phyloP scores from a whole-genome alignment of 2,797 vertebrate genomes.

The Macropus fuliginosus region DNA sequence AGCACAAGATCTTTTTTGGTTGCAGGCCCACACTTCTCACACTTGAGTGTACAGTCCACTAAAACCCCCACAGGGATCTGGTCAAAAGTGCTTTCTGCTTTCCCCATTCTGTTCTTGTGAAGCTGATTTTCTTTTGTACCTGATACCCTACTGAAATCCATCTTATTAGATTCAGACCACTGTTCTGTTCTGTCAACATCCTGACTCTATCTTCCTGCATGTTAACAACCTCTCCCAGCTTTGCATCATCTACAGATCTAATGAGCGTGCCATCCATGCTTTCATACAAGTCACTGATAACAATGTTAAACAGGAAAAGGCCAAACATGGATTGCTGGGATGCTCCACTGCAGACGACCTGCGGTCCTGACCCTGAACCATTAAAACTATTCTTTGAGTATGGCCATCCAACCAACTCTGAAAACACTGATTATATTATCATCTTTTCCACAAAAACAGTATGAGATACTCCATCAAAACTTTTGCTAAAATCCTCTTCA shows the following conservation, averaged over 20 bases:
- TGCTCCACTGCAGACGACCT: neutral
- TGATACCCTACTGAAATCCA: neutral
- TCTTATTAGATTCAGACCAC: too few species aligned
- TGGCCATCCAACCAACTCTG: neutral
- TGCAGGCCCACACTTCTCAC: neutral
- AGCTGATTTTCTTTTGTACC: neutral
- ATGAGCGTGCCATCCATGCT: neutral
- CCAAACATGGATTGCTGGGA: neutral
- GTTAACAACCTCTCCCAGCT: neutral
- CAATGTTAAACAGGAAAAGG: neutral
- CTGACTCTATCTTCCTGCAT: too few species aligned
- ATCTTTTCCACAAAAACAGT: too few species aligned
- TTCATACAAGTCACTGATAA: too few species aligned
- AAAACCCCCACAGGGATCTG: neutral
- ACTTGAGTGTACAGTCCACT: neutral
- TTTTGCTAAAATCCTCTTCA: too few species aligned
- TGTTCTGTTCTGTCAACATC: too few species aligned
- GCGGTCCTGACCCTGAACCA: neutral
- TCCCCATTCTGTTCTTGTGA: neutral
- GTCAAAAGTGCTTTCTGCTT: neutral
- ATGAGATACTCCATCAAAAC: too few species aligned
- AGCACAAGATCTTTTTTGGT: neutral
- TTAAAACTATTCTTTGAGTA: neutral
- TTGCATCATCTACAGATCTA: neutral
- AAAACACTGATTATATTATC: neutral